A percentile compares a stretch with the other conserved stretches of the same genome.
phyloP scores from a whole-genome alignment of 1,140 invertebrate species.

The Brachionus plicatilis region DNA sequence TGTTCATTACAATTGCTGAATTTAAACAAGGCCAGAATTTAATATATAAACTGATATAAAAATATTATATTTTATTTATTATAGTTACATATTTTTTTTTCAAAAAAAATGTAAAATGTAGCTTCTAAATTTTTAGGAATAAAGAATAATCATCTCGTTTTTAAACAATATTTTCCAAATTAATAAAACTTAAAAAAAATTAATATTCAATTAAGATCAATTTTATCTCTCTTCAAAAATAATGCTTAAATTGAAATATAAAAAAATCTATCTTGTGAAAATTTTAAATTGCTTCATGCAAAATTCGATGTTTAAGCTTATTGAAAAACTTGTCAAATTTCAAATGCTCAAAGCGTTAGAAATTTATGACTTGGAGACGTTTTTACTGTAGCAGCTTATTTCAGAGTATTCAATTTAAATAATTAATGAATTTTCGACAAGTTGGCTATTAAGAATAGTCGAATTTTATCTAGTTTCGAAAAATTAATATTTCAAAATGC shows the following conservation, averaged over 20 bases:
- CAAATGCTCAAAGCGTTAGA: neutral
- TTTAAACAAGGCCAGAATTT: neutral
- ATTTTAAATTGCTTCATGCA: neutral
- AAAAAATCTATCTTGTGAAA: neutral
- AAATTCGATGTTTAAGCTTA: neutral
- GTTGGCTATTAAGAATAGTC: neutral
- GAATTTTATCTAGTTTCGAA: neutral
- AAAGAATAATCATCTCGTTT: neutral
- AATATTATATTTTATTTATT: too few species aligned
- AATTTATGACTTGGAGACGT: neutral
- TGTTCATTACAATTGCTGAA: too few species aligned
- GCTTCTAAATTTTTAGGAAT: too few species aligned
- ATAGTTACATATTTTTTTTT: too few species aligned
- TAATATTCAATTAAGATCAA: neutral
- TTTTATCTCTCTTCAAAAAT: neutral
- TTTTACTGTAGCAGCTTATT: neutral
- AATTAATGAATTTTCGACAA: neutral
- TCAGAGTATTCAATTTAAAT: neutral
- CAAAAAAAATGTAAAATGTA: too few species aligned
- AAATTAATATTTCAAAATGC: neutral
- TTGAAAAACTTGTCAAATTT: neutral
- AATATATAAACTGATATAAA: neutral
- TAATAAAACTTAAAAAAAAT: neutral
- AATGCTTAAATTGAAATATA: neutral
- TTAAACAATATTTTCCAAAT: neutral